Base-by-base conservation (phyloP, 2,888 invertebrate species). In the Neocrepidodera transversa region DNA sequence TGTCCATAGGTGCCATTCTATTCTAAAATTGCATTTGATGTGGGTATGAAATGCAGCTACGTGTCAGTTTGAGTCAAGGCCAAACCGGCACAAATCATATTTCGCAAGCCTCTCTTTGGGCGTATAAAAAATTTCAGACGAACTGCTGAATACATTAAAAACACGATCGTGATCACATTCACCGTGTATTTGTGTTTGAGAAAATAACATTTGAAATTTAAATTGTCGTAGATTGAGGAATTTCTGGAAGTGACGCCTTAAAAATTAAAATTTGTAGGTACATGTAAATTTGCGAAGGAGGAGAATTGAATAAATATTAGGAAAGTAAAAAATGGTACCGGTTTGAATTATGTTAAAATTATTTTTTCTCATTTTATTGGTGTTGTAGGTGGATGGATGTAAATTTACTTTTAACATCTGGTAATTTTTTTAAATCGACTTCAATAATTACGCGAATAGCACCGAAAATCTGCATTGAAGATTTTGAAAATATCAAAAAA, bases 131-230 rank as follows among this genome's bases (percentile, higher is more conserved):
- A 58, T 42, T 36, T 43, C 57, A 17, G 55, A 64, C 63, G 56
- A 60, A 62, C 51, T 60, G 67, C 60, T 62, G 62, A 63, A 64
- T 63, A 54, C 48, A 65, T 64, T 62, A 54, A 54, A 60, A 53
- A 40, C 47, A 32, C 40, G 58, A 47, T 62, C 64, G 56, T 60
- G 63, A 63, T 60, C 57, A 50, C 35, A 54, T 51, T 52, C 59
- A 56, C 55, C 45, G 58, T 63, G 56, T 48, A 56, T 62, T 60
- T 26, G 40, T 58, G 58, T 60, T 63, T 42, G 40, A 50, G 54
- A 40, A 58, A 60, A 53, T 54, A 51, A 53, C 58, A 63, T 63
- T 60, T 60, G 49, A 60, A 63, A 56, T 60, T 62, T 50, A 58
- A 55, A 62, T 61, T 42, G 42, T 42, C 23, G 20, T 42, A 35